Evolutionary conservation across 1,140 invertebrate genomes (phyloP), one percentile per base, ranked within the genome.

Genomic region (Bradynema listronoti): DNA sequence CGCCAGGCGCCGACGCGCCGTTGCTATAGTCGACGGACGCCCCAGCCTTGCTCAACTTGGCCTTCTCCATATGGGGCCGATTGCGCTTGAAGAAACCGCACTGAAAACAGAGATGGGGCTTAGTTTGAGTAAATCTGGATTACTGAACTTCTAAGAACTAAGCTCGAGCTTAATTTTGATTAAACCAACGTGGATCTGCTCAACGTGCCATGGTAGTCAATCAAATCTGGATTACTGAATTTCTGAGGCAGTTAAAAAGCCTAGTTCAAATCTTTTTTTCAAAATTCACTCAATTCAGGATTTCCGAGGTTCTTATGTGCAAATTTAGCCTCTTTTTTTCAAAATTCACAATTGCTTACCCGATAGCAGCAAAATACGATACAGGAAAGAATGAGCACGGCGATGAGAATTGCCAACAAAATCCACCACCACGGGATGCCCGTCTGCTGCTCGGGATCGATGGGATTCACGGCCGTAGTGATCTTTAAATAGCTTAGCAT

Each of bases 61-160:
- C 68, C 42, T 73, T 69, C 33, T 73, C 71, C 16, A 54, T 49
- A n/a, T 42, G 58, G 19, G 68, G 68, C 25, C 68, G 71, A 16
- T 73, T 73, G n/a, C 68, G 66, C 49, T 71, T 71, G 63, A 71
- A 71, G 71, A 71, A 71, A 29, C 68, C 68, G 30, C 69, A 73
- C 68, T 70, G 29, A 73, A 70, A n/a, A n/a, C n/a, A n/a, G n/a
- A n/a, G n/a, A n/a, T n/a, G n/a, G n/a, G n/a, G n/a, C n/a, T n/a
- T n/a, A n/a, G n/a, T n/a, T n/a, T n/a, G n/a, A n/a, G n/a, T n/a
- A n/a, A n/a, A n/a, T n/a, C n/a, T n/a, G n/a, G n/a, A n/a, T n/a
- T n/a, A n/a, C n/a, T n/a, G n/a, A n/a, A n/a, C n/a, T n/a, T n/a
- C n/a, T n/a, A n/a, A n/a, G n/a, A n/a, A n/a, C n/a, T n/a, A n/a